These are phyloP conservation scores for Euproctis similis DNA, from an alignment of 2,888 invertebrate genomes.

Conservation along the genomic window DNA sequence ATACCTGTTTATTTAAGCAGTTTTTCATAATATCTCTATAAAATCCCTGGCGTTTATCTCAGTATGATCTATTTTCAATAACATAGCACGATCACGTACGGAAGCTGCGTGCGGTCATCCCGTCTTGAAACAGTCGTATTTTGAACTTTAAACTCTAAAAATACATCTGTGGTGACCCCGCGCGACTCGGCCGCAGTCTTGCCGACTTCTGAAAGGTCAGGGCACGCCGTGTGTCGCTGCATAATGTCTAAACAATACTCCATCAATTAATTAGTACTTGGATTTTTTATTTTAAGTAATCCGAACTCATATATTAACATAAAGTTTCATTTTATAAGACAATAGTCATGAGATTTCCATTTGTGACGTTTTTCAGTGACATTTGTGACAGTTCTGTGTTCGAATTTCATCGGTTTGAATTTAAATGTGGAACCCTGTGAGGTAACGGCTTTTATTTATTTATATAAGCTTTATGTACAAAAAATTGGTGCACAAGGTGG, in stretches of 20 bases:
- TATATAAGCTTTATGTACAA: too few species aligned
- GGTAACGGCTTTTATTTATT: too few species aligned
- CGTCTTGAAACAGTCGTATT: slow-evolving; percentile 61
- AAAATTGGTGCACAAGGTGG: too few species aligned
- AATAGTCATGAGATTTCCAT: too few species aligned
- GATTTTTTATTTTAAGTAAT: too few species aligned
- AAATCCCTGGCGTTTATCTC: slow-evolving; percentile 4
- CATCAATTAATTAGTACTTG: slow-evolving; percentile 23
- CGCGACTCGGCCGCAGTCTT: slow-evolving; percentile 65
- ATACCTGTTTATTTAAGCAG: too few species aligned
- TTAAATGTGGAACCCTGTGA: too few species aligned
- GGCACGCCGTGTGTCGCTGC: slow-evolving; percentile 52
- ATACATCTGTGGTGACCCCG: slow-evolving; percentile 71
- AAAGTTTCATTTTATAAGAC: too few species aligned
- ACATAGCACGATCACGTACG: slow-evolving; percentile 27
- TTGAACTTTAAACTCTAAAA: slow-evolving; percentile 78
- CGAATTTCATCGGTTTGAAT: too few species aligned
- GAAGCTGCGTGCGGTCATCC: slow-evolving; percentile 34
- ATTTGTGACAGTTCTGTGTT: too few species aligned
- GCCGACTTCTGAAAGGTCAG: slow-evolving; percentile 69
- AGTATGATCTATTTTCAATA: slow-evolving; percentile 21
- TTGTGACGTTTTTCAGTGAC: slow-evolving; percentile 8
- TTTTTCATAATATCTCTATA: too few species aligned
- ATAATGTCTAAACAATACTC: slow-evolving; percentile 38
- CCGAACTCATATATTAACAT: too few species aligned